phyloP scores from a whole-genome alignment of 2,888 invertebrate genomes.

The Drosophila hamatofila region DNA sequence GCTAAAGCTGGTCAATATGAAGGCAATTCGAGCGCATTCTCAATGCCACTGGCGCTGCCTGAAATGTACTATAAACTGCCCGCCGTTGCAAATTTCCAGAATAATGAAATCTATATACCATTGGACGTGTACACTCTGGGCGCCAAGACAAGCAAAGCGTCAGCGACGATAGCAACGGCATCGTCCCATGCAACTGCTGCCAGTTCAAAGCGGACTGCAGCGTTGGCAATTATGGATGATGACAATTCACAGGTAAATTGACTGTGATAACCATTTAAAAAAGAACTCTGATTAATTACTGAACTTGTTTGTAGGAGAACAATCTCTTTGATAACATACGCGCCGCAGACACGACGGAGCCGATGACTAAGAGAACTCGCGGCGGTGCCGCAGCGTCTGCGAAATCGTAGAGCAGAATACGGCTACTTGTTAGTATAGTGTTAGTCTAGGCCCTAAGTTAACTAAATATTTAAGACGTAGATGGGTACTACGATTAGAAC shows the following conservation, averaged over 20 bases:
- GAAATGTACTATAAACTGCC: conserved; percentile 95
- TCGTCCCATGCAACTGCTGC: conserved; percentile 42
- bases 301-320: conserved; percentile 59
- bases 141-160: conserved; percentile 55
- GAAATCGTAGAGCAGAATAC: conserved; percentile 62
- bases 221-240: conserved; percentile 55
- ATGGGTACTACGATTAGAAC: conserved; percentile 66
- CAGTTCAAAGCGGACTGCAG: conserved; percentile 52
- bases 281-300: background rate
- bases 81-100: conserved; percentile 90
- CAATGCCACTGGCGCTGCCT: conserved; percentile 93
- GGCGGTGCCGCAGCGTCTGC: conserved; percentile 66
- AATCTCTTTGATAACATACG: conserved; percentile 77
- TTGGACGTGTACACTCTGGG: conserved; percentile 86
- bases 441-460: conserved; percentile 72
- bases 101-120: conserved; percentile 93
- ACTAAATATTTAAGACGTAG: conserved; percentile 76
- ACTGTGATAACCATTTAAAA: background rate
- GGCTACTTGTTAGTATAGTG: conserved; percentile 76
- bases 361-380: conserved; percentile 76
- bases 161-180: conserved; percentile 43
- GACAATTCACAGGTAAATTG: conserved; percentile 65
- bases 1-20: conserved; percentile 95
- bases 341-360: conserved; percentile 75
- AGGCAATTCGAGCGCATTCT: conserved; percentile 91